Conservation (phyloP, 2,888 invertebrate species). For the Trachelus troglodyta region DNA sequence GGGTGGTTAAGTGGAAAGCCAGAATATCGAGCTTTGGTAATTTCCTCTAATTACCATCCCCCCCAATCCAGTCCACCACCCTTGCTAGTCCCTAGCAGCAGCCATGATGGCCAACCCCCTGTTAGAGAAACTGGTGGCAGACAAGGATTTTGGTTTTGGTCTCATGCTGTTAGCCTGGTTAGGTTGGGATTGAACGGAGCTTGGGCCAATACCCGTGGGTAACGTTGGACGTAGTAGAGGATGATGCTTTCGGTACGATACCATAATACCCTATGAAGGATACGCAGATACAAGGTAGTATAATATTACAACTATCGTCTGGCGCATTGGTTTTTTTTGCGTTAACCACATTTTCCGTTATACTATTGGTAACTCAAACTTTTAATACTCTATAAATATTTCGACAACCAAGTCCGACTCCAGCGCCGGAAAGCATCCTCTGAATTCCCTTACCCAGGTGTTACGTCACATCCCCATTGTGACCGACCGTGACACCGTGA, state of each 20-base stretch:
- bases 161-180: constrained; percentile 3
- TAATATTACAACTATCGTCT: too few species aligned
- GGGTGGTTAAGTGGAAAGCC: too few species aligned
- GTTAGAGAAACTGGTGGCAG: background rate
- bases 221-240: too few species aligned
- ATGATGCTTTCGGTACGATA: constrained; percentile 7
- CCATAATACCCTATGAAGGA: too few species aligned
- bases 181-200: constrained; percentile 1
- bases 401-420: constrained; percentile 1
- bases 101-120: too few species aligned
- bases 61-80: too few species aligned
- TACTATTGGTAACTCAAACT: constrained; percentile 26
- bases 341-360: constrained; percentile 5
- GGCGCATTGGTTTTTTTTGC: background rate
- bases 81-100: too few species aligned
- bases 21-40: too few species aligned
- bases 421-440: background rate
- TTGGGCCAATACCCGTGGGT: background rate
- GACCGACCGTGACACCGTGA: background rate
- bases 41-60: too few species aligned
- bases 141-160: constrained; percentile 33
- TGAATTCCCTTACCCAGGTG: background rate
- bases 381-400: constrained; percentile 35
- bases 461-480: background rate
- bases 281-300: too few species aligned